Base-by-base conservation (phyloP, 1,140 invertebrate genomes). In the Camponotus floridanus region DNA sequence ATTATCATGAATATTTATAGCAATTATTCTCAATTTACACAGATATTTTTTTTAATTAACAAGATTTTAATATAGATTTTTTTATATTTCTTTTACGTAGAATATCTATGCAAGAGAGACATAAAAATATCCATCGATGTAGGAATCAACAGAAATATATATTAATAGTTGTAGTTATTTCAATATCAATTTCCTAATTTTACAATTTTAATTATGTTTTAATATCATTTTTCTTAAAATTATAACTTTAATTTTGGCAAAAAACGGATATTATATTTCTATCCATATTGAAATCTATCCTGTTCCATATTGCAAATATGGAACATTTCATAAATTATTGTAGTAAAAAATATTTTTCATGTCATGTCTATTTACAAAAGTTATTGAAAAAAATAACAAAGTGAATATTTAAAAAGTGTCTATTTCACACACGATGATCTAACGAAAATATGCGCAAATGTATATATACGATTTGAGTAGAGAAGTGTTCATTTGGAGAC, bases 401-500 rank as follows among this genome's bases (percentile, higher is more conserved):
- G 71, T 45, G 11, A 45, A 59, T 45, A 71, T 68, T n/a, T 13
- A 18, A 51, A 21, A n/a, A 31, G 6, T 6, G 57, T 61, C n/a
- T 13, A 48, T 7, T 11, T 51, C 26, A 67, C 3, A 7, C 9
- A 45, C 15, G 36, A 4, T 4, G 51, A 70, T 39, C 36, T 57
- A 67, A 39, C 33, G 6, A 33, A n/a, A 26, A n/a, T 18, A 21
- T 9, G 26, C 48, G n/a, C n/a, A 61, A 70, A 31, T 36, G 45
- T 79, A 51, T 33, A 71, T 79, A 51, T 33, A 71, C 33, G 36
- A 42, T 21, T 71, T 33, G 48, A 42, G 65, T 71, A 36, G 21
- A 36, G 21, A 42, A 83, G 51, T 74, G 42, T 74, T 81, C 79
- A 81, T 83, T 83, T 83, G 26, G 13, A 73, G 68, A 74, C 78